Conservation (phyloP, 2,113 vertebrate genomes). For the Micromys minutus region DNA sequence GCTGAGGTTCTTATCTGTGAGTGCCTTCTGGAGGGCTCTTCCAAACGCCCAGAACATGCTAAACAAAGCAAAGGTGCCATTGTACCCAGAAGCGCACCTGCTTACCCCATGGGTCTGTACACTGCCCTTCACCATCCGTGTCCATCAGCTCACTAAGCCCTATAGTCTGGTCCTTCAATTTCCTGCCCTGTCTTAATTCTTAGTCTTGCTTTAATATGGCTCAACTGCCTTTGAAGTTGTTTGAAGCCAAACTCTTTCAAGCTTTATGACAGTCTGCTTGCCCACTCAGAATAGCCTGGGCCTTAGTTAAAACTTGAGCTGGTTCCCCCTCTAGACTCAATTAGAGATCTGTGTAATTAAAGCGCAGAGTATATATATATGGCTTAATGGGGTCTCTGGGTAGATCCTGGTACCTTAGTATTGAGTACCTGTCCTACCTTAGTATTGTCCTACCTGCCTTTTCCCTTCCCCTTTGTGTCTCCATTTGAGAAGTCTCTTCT, state of each 20-base stretch:
- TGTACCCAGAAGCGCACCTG: not conserved
- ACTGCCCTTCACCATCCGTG: not conserved
- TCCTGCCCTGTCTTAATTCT: not conserved
- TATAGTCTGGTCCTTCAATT: not conserved
- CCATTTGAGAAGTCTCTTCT: not conserved
- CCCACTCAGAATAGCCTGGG: not conserved
- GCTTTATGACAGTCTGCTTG: not conserved
- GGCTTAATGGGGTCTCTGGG: not conserved
- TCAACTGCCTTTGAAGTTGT: slow-evolving; percentile 17
- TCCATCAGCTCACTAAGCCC: not conserved
- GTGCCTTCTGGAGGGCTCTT: not conserved
- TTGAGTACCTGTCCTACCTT: not conserved
- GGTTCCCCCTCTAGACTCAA: not conserved
- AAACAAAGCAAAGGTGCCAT: not conserved
- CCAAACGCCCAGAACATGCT: not conserved
- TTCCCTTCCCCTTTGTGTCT: not conserved
- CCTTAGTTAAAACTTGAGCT: not conserved
- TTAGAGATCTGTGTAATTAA: not conserved
- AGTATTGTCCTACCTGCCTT: too few relatives aligned
- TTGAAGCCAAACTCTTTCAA: not conserved
- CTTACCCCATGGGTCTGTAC: not conserved
- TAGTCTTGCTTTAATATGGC: not conserved
- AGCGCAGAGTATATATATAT: not conserved
- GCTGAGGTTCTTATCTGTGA: not conserved
- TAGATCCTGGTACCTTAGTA: not conserved